Percentiles rank a stretch among this genome's conserved stretches.
Conservation (phyloP, 35 echinoderm and acorn worm species). For the Ophiothrix spiculata region DNA sequence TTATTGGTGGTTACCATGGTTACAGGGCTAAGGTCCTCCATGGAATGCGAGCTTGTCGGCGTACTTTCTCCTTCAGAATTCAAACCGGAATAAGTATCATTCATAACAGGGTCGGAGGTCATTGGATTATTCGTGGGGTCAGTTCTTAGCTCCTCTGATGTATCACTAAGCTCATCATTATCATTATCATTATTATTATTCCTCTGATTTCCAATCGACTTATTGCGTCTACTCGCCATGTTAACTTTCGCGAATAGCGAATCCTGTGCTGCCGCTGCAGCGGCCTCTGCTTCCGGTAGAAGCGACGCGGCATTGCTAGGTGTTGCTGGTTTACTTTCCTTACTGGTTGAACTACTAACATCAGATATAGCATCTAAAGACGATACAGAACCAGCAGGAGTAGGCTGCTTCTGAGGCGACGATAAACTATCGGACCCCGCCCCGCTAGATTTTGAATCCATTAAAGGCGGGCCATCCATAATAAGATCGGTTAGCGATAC, state of each 20-base stretch:
- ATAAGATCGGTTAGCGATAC: constrained; percentile 29
- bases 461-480: background rate
- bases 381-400: constrained; percentile 1
- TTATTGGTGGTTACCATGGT: background rate
- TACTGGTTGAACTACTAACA: constrained; percentile 25
- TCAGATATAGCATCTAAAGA: constrained; percentile 33
- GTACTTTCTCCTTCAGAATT: background rate
- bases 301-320: constrained; percentile 16
- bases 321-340: constrained; percentile 33
- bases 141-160: background rate
- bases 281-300: constrained; percentile 30
- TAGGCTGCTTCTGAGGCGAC: constrained; percentile 7
- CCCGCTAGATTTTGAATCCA: constrained; percentile 2
- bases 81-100: background rate
- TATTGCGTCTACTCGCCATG: background rate
- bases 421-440: background rate
- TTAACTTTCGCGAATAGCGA: background rate
- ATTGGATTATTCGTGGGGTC: background rate
- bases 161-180: background rate
- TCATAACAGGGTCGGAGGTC: background rate
- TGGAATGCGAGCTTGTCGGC: background rate
- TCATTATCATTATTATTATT: background rate
- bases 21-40: background rate
- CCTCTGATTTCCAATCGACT: background rate
- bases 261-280: background rate